Percentiles rank a stretch among this genome's conserved stretches.
These are phyloP conservation scores for Cotesia typhae DNA, from an alignment of 1,140 invertebrate species.

Conservation along the genomic window DNA sequence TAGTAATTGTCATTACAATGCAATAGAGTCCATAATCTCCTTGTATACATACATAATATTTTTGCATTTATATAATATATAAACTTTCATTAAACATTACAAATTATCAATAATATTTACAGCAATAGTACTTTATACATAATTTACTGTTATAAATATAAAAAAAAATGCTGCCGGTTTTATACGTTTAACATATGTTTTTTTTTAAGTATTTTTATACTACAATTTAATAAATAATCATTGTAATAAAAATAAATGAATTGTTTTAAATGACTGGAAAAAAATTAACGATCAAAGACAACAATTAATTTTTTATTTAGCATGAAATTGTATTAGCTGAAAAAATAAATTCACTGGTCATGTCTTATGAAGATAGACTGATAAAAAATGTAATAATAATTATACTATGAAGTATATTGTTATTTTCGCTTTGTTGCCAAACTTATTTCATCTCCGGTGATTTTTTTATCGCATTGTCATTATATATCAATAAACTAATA, in stretches of 20 bases:
- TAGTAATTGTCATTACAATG: slow-evolving; percentile 17
- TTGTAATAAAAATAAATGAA: no score
- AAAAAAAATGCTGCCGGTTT: no score
- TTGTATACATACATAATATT: slow-evolving; percentile 20
- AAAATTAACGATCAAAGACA: no score
- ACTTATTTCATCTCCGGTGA: neutral
- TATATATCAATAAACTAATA: neutral
- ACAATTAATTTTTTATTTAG: neutral
- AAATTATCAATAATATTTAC: neutral
- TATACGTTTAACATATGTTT: no score
- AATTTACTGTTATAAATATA: neutral
- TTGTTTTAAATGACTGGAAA: no score
- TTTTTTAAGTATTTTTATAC: no score
- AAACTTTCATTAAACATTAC: neutral
- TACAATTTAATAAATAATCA: no score
- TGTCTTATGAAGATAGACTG: slow-evolving; percentile 14
- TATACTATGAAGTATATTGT: slow-evolving; percentile 56
- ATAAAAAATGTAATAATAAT: slow-evolving; percentile 53
- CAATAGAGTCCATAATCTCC: slow-evolving; percentile 39
- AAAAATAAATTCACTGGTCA: slow-evolving; percentile 5
- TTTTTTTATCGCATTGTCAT: neutral
- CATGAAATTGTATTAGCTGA: neutral
- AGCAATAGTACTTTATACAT: neutral
- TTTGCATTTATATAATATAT: slow-evolving; percentile 14
- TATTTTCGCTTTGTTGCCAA: slow-evolving; percentile 48